Evolutionary conservation across 1,140 invertebrate genomes (phyloP).

Genomic region (Microvelia longipes): DNA sequence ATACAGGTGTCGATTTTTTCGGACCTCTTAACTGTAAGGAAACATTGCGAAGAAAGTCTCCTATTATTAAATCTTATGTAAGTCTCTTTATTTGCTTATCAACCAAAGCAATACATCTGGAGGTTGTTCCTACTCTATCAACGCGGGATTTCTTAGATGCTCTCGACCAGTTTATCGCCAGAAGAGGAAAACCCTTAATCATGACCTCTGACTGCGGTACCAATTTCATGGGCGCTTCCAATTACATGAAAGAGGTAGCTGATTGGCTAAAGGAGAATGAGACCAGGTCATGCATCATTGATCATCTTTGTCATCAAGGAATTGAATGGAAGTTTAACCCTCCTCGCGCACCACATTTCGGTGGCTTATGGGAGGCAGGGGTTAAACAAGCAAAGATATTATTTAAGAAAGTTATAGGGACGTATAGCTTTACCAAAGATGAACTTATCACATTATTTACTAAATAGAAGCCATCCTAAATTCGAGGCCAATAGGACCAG

Average conservation of each 20-base stretch:
- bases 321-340: constrained; percentile 9
- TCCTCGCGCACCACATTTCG: constrained; percentile 12
- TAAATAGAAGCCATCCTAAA: no score
- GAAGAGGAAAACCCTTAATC: constrained; percentile 24
- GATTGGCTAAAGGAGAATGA: no score
- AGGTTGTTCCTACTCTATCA: constrained; percentile 22
- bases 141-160: no score
- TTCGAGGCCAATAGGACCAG: no score
- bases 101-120: constrained; percentile 25
- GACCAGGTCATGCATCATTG: background rate
- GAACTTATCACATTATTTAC: constrained; percentile 24
- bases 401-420: no score
- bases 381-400: no score
- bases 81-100: no score
- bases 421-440: constrained; percentile 27
- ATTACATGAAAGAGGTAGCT: no score
- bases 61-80: no score
- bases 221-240: constrained; percentile 28
- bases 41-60: background rate
- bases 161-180: no score
- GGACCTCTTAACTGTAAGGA: no score
- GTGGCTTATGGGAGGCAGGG: no score
- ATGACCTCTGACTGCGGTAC: constrained; percentile 28
- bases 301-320: background rate
- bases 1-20: background rate